These are phyloP conservation scores for Macrotus californicus DNA, from an alignment of 2,113 vertebrate genomes.

Conservation along the genomic window DNA sequence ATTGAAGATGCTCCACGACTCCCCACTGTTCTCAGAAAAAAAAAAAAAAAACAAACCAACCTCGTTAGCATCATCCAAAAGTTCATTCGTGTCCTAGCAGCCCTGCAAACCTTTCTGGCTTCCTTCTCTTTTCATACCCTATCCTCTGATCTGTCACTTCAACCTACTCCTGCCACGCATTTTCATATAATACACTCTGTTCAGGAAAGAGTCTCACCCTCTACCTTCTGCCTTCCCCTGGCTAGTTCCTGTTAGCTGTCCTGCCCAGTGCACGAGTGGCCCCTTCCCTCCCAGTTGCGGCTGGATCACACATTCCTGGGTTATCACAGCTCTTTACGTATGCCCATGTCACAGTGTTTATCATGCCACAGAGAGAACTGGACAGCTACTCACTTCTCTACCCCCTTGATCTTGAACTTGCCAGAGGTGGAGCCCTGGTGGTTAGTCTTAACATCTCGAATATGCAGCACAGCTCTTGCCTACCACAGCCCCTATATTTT, in stretches of 20 bases:
- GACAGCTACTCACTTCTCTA: background rate
- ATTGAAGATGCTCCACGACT: background rate
- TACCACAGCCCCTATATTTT: background rate
- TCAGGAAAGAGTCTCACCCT: background rate
- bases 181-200: background rate
- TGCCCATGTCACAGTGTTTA: background rate
- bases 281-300: background rate
- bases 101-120: background rate
- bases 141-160: background rate
- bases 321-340: background rate
- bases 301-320: background rate
- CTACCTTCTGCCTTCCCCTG: background rate
- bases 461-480: background rate
- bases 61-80: background rate
- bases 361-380: background rate
- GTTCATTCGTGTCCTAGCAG: background rate
- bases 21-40: background rate
- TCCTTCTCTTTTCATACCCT: background rate
- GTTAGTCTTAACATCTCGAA: background rate
- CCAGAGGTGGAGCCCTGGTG: background rate
- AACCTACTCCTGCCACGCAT: background rate
- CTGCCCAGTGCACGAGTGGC: accelerated
- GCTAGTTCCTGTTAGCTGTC: background rate
- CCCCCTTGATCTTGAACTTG: background rate
- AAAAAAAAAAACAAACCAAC: background rate